Evolutionary conservation across 2,797 vertebrate genomes (phyloP), one percentile per base, ranked within the genome.

Genomic region (Oophaga sylvatica): DNA sequence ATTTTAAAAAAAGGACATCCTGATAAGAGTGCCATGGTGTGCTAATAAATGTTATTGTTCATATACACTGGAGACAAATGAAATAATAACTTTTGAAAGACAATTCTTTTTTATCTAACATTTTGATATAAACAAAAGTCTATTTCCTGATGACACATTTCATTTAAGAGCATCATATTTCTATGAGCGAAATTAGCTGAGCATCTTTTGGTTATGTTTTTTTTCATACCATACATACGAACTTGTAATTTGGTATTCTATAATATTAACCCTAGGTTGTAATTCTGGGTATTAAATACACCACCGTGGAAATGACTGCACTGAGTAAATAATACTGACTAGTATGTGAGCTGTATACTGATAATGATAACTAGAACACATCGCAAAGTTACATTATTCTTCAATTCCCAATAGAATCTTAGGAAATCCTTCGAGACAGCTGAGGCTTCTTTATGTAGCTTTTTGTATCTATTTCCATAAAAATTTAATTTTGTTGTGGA

Each of bases 391-490:
- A 26, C 75, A 56, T 56, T 77, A 56, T 77, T 56, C 11, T 26
- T 16, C 48, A 26, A 77, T 15, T 22, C 45, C 75, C 48, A 56
- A 26, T 77, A 13, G 75, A 56, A 56, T 77, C 48, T 26, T 48
- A 77, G 11, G 48, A 77, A 80, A 80, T 80, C 78, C 59, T 41
- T 35, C 2, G 78, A 80, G 78, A 41, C 56, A 77, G 75, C 75
- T 77, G 20, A n/a, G n/a, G 48, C 75, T 77, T 77, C 75, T 22
- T 56, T 56, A 26, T 26, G 5, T 56, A 77, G 75, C 48, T 56
- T 77, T 56, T 56, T 77, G 75, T 56, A 56, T 80, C 59, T 62
- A 80, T 80, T 62, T 80, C 78, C 78, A 80, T 80, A 62, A 59
- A 80, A 80, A 62, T 59, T 13, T 41, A 53, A 77, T 77, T 77